These are phyloP conservation scores for Rhopalosiphum padi DNA, from an alignment of 1,140 invertebrate species.

Conservation along the genomic window DNA sequence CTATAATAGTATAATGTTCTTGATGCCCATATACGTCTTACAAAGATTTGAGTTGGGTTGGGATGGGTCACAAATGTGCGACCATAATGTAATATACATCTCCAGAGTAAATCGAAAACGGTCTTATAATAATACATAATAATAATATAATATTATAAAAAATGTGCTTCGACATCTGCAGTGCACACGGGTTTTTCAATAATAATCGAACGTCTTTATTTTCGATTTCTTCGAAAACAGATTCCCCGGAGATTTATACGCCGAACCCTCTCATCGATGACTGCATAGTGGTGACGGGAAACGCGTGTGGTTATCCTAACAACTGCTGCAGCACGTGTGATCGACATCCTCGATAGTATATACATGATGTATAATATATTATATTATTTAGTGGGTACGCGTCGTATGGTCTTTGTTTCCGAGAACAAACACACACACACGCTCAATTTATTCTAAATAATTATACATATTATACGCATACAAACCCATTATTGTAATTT, in stretches of 20 bases:
- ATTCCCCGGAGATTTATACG: constrained; percentile 9
- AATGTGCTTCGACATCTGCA: background rate
- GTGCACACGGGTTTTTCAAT: background rate
- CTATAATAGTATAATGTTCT: background rate
- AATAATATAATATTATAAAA: background rate
- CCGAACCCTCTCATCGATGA: background rate
- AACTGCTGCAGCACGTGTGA: constrained; percentile 1
- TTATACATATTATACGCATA: background rate
- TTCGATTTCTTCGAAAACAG: constrained; percentile 25
- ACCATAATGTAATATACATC: background rate
- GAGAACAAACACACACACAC: background rate
- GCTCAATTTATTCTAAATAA: background rate
- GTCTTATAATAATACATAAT: background rate
- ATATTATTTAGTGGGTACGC: background rate
- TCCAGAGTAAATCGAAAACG: too few relatives aligned
- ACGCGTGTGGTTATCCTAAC: background rate
- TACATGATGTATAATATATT: background rate
- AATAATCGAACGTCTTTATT: background rate
- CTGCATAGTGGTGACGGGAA: background rate
- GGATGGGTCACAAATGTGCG: background rate
- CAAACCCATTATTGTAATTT: constrained; percentile 3
- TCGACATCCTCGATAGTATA: background rate
- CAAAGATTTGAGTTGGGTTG: background rate
- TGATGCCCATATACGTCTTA: background rate
- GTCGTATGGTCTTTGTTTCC: constrained; percentile 27